phyloP scores from a whole-genome alignment of 2,113 vertebrate species.

The Corydoras maculifer region DNA sequence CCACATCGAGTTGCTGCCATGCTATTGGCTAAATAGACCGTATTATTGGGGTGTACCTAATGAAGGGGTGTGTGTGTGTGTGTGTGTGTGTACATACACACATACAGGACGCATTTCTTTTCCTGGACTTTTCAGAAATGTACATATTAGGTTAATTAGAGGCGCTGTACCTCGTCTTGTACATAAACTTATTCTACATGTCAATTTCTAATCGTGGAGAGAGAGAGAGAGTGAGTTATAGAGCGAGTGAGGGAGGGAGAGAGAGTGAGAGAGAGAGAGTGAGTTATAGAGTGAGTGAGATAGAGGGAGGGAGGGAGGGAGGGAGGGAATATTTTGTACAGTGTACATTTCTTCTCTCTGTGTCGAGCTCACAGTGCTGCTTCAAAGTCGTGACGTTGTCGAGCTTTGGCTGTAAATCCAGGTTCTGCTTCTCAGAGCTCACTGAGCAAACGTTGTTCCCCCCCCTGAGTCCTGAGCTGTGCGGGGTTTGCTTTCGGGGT shows the following conservation, averaged over 20 bases:
- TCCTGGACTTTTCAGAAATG: slow-evolving; percentile 27
- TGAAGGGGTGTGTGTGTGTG: no score
- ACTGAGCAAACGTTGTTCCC: slow-evolving; percentile 1
- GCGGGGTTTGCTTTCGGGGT: background rate
- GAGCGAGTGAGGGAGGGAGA: no score
- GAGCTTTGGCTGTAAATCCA: slow-evolving; percentile 39
- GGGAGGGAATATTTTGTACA: slow-evolving; percentile 34
- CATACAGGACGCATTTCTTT: slow-evolving; percentile 27
- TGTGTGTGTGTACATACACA: slow-evolving; percentile 40
- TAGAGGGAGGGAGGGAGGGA: no score
- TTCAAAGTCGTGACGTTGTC: slow-evolving; percentile 64
- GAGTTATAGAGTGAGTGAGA: no score
- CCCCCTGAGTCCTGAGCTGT: background rate
- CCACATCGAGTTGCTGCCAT: no score
- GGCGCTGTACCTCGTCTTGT: slow-evolving; percentile 36
- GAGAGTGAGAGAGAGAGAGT: no score
- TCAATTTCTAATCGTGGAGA: slow-evolving; percentile 39
- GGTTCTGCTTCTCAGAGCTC: slow-evolving; percentile 31
- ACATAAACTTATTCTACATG: slow-evolving; percentile 36
- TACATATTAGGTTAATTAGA: slow-evolving; percentile 39
- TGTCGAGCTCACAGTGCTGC: slow-evolving; percentile 69
- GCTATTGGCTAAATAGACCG: no score
- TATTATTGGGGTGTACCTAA: no score
- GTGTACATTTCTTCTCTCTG: slow-evolving; percentile 70
- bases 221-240: slow-evolving; percentile 35